A percentile compares a stretch with the other conserved stretches of the same genome.
Conservation (phyloP, 2,888 invertebrate genomes). For the Catocala sponsa region DNA sequence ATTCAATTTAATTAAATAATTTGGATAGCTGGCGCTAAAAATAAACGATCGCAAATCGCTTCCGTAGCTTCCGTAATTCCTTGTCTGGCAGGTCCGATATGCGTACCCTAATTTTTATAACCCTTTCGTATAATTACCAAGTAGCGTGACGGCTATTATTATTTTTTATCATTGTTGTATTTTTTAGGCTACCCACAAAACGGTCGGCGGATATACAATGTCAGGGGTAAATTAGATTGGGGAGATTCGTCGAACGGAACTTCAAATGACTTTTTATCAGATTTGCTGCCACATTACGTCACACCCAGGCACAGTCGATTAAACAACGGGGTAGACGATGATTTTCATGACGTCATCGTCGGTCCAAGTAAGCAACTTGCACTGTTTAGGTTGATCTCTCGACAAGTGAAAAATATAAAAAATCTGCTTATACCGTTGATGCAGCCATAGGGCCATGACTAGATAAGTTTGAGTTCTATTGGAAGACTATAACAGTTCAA, state of each 20-base stretch:
- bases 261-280: constrained; percentile 78
- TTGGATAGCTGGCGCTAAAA: too few species aligned
- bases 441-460: too few species aligned
- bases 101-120: constrained; percentile 1
- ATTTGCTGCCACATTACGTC: constrained; percentile 81
- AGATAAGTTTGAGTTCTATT: too few species aligned
- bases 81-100: too few species aligned
- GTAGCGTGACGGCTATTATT: constrained; percentile 10
- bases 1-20: too few species aligned
- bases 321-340: constrained; percentile 67
- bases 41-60: too few species aligned
- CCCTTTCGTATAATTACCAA: constrained; percentile 3
- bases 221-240: constrained; percentile 67
- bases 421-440: too few species aligned
- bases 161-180: background rate
- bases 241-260: constrained; percentile 64
- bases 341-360: constrained; percentile 79
- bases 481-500: too few species aligned
- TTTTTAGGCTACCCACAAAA: constrained; percentile 56
- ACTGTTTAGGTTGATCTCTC: too few species aligned
- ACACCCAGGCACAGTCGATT: constrained; percentile 75
- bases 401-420: too few species aligned
- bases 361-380: constrained; percentile 60
- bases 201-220: constrained; percentile 66
- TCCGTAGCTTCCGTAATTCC: too few species aligned